Evolutionary conservation across 1,140 invertebrate genomes (phyloP).

Genomic region (Amyelois transitella): DNA sequence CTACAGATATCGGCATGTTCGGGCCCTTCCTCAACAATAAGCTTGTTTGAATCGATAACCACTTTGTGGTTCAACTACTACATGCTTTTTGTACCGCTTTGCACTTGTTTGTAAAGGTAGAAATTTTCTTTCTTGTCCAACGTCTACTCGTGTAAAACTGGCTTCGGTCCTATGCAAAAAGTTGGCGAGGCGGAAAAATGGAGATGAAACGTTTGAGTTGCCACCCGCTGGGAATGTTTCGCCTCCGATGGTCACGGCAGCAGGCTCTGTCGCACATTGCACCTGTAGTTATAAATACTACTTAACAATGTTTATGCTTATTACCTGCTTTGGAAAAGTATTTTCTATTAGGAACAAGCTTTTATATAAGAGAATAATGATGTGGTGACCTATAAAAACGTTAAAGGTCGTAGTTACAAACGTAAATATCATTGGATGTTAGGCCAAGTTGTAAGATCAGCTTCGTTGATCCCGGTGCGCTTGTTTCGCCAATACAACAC

Average conservation of each 20-base stretch:
- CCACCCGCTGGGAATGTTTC: slow-evolving; percentile 28
- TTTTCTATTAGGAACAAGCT: neutral
- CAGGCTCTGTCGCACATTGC: slow-evolving; percentile 1
- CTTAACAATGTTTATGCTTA: neutral
- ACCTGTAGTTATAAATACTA: neutral
- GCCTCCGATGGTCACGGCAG: slow-evolving; percentile 9
- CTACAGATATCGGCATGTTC: slow-evolving; percentile 30
- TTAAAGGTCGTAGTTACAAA: neutral
- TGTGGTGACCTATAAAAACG: neutral
- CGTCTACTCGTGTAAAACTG: slow-evolving; percentile 26
- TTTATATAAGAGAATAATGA: neutral
- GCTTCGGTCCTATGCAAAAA: slow-evolving; percentile 31
- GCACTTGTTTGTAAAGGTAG: slow-evolving; percentile 40
- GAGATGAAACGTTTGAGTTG: slow-evolving; percentile 20
- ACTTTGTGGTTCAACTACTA: slow-evolving; percentile 22
- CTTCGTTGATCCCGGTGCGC: slow-evolving; percentile 8
- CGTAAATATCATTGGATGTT: neutral
- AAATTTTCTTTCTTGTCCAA: slow-evolving; percentile 34
- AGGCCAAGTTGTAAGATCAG: neutral
- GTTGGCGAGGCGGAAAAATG: slow-evolving; percentile 20
- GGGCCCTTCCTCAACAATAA: slow-evolving; percentile 39
- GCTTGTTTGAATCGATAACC: slow-evolving; percentile 40
- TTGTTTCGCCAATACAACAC: slow-evolving; percentile 26
- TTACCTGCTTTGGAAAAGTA: neutral
- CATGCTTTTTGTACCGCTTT: slow-evolving; percentile 32